A percentile compares a stretch with the other conserved stretches of the same genome.
These are phyloP conservation scores for Lasioglossum marginatum DNA, from an alignment of 2,888 invertebrate species.

Conservation along the genomic window DNA sequence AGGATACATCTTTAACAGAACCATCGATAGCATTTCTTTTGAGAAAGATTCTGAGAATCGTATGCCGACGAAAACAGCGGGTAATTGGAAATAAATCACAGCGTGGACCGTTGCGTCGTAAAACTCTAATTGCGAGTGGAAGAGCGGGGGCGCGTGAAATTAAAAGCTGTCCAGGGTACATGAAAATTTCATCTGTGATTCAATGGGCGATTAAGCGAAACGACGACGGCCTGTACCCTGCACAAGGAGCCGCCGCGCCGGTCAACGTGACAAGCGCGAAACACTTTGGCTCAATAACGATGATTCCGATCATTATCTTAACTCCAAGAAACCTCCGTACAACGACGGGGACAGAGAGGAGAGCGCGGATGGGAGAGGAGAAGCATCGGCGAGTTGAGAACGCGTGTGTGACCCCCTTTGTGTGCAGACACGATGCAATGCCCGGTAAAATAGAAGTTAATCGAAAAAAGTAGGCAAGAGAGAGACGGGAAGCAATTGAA, in stretches of 20 bases:
- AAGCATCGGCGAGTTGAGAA: conserved; percentile 16
- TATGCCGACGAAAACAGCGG: background rate
- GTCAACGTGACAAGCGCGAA: conserved; percentile 39
- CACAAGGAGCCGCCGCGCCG: conserved; percentile 20
- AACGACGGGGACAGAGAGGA: background rate
- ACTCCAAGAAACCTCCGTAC: conserved; percentile 22
- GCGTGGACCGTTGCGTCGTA: background rate
- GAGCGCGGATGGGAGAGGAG: background rate
- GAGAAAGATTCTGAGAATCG: background rate
- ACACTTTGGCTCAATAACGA: conserved; percentile 45
- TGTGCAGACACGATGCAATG: conserved; percentile 45
- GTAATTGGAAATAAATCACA: background rate
- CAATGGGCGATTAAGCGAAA: conserved; percentile 21
- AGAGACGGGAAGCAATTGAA: conserved; percentile 45
- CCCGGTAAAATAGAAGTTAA: conserved; percentile 55
- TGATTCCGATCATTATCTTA: conserved; percentile 33
- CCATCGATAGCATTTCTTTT: background rate
- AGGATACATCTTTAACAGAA: background rate
- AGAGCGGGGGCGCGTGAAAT: background rate
- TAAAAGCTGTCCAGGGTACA: background rate
- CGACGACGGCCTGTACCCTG: background rate
- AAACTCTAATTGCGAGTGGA: background rate
- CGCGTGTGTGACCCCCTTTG: conserved; percentile 55
- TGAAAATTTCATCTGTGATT: conserved; percentile 17
- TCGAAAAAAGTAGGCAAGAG: conserved; percentile 57